phyloP scores from a whole-genome alignment of 2,113 vertebrate genomes.

The Oceanodroma tethys region DNA sequence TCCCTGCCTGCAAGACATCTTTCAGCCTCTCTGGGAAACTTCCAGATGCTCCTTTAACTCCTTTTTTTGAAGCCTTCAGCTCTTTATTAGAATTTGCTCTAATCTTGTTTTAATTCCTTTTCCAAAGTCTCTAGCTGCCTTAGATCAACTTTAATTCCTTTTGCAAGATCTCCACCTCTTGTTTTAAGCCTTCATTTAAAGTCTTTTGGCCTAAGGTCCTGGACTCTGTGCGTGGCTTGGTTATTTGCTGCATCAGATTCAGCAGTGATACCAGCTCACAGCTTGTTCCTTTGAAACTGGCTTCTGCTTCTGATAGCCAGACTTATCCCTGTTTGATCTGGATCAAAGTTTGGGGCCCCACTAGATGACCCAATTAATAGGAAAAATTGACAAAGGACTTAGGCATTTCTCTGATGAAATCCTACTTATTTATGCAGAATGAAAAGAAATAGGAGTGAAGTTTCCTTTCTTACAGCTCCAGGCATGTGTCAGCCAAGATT shows the following conservation, averaged over 20 bases:
- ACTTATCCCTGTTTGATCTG: background rate
- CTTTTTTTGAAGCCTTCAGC: background rate
- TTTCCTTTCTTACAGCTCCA: background rate
- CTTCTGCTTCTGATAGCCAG: background rate
- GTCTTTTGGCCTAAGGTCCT: slow-evolving; percentile 17
- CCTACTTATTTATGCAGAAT: background rate
- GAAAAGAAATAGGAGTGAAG: background rate
- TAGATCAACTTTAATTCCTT: slow-evolving; percentile 32
- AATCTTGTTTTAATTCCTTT: slow-evolving; percentile 45
- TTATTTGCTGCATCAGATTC: background rate
- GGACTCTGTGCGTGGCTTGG: background rate
- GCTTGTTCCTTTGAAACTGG: background rate
- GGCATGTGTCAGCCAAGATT: background rate
- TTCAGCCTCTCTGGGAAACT: background rate
- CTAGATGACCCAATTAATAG: background rate
- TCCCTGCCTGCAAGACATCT: background rate
- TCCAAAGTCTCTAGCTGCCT: slow-evolving; percentile 7
- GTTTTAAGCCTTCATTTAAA: slow-evolving; percentile 25
- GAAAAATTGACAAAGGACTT: slow-evolving; percentile 27
- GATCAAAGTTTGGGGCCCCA: slow-evolving; percentile 15
- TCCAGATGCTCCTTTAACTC: background rate
- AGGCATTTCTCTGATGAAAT: background rate
- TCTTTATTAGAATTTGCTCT: slow-evolving; percentile 32
- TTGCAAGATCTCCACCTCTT: slow-evolving; percentile 28
- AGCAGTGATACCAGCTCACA: background rate